Evolutionary conservation across 2,888 invertebrate species (phyloP), one percentile per base, ranked within the genome.

Genomic region (Horisme vitalbata): DNA sequence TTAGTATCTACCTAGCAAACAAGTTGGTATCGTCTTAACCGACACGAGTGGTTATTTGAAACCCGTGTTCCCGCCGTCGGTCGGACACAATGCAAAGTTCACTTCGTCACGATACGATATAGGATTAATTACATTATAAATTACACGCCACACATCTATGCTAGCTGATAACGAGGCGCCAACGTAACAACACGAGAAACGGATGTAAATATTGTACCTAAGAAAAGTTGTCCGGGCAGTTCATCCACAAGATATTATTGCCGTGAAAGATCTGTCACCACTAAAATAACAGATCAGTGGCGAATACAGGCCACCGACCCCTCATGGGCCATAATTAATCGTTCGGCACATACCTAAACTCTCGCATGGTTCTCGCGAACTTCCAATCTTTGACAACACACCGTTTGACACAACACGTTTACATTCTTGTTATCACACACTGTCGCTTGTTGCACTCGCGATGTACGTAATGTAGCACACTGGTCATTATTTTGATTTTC

Each of bases 401-500:
- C 71, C 64, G 75, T 74, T 78, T 71, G 78, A 78, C 86, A 86
- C 85, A 82, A 81, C 85, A 83, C 83, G 76, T 78, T 45, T 84
- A 84, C 79, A 82, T 83, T 77, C 76, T 80, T 64, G 79, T 83
- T 85, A 87, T 87, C 86, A 88, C 88, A 83, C 87, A 87, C 88
- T 83, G 81, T 80, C 75, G 83, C 73, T 82, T 80, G 75, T 78
- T 79, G 79, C 88, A 87, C 88, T 85, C 83, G 80, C 86, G 86
- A 73, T 80, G 78, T 79, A 79, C 82, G 80, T 80, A 74, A 77
- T 80, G 61, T 72, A 67, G 78, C 79, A 80, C 84, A 87, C 84
- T 82, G 73, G 69, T 79, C 84, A 87, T 87, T 84, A 86, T 87
- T 86, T 84, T 85, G 83, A 83, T 84, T 84, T 80, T 83, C 82